These are phyloP conservation scores for Colossoma macropomum DNA, from an alignment of 2,113 vertebrate genomes.

Conservation along the genomic window DNA sequence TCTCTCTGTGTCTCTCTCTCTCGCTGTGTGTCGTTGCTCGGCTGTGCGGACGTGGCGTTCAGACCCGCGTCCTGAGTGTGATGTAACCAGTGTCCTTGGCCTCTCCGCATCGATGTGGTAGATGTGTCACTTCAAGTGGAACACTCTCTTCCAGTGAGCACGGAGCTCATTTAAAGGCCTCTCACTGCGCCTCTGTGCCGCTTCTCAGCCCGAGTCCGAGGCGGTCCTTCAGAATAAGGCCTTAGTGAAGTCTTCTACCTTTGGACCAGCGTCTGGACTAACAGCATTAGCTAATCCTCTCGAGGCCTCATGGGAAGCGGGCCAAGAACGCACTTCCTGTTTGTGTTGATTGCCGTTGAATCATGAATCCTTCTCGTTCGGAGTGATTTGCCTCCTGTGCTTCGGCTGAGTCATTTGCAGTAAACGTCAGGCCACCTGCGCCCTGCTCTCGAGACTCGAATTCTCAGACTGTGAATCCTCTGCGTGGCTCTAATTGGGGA, in stretches of 20 bases:
- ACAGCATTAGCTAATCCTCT: conserved; percentile 11
- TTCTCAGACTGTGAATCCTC: conserved; percentile 23
- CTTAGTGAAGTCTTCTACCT: background rate
- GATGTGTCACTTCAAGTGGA: background rate
- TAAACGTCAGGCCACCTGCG: background rate
- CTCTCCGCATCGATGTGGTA: background rate
- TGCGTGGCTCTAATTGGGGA: background rate
- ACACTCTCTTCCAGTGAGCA: background rate
- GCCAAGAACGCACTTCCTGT: conserved; percentile 38
- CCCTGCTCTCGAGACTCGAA: background rate
- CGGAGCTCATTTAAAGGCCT: background rate
- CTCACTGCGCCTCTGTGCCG: background rate
- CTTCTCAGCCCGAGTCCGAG: background rate
- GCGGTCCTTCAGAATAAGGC: background rate
- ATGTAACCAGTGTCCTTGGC: conserved; percentile 34
- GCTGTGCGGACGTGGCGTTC: conserved; percentile 28
- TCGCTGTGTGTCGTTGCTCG: background rate
- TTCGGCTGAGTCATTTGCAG: conserved; percentile 14
- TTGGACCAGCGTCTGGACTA: conserved; percentile 5
- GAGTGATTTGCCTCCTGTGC: conserved; percentile 15
- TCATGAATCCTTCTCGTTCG: conserved; percentile 34
- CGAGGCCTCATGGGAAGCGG: conserved; percentile 32
- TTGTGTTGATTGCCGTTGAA: conserved; percentile 36
- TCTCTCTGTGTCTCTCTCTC: conserved; percentile 7
- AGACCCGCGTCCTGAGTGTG: conserved; percentile 14